A percentile compares a stretch with the other conserved stretches of the same genome.
These are phyloP conservation scores for Platerodrilus igneus DNA, from an alignment of 2,888 invertebrate genomes.

Conservation along the genomic window DNA sequence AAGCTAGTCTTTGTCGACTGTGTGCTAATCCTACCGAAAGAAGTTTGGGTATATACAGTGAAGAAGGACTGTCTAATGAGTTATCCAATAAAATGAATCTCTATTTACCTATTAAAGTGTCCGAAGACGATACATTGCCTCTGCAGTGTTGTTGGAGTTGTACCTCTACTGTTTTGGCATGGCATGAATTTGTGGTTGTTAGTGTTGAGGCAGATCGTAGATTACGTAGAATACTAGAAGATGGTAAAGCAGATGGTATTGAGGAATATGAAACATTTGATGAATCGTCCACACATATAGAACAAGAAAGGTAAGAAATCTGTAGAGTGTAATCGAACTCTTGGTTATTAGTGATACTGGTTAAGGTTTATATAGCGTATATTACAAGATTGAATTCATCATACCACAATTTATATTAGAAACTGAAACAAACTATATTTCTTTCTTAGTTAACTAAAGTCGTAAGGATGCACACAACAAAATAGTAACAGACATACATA, in stretches of 20 bases:
- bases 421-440: too few relatives aligned
- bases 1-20: slow-evolving; percentile 26
- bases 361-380: too few relatives aligned
- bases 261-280: background rate
- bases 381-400: too few relatives aligned
- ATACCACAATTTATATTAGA: too few relatives aligned
- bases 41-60: slow-evolving; percentile 57
- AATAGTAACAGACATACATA: too few relatives aligned
- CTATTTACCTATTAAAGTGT: slow-evolving; percentile 61
- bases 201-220: slow-evolving; percentile 55
- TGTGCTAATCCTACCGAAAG: slow-evolving; percentile 31
- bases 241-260: too few relatives aligned
- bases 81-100: slow-evolving; percentile 59
- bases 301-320: background rate
- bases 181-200: slow-evolving; percentile 58
- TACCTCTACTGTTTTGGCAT: slow-evolving; percentile 58
- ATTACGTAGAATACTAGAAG: slow-evolving; percentile 29
- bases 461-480: too few relatives aligned
- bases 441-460: too few relatives aligned
- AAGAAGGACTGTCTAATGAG: slow-evolving; percentile 57
- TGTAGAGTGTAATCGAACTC: too few relatives aligned
- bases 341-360: too few relatives aligned
- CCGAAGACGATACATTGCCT: slow-evolving; percentile 53
- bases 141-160: slow-evolving; percentile 62
- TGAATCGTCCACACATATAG: background rate